A percentile compares a stretch with the other conserved stretches of the same genome.
Evolutionary conservation across 2,888 invertebrate genomes (phyloP).

Genomic region (Schizaphis graminum): DNA sequence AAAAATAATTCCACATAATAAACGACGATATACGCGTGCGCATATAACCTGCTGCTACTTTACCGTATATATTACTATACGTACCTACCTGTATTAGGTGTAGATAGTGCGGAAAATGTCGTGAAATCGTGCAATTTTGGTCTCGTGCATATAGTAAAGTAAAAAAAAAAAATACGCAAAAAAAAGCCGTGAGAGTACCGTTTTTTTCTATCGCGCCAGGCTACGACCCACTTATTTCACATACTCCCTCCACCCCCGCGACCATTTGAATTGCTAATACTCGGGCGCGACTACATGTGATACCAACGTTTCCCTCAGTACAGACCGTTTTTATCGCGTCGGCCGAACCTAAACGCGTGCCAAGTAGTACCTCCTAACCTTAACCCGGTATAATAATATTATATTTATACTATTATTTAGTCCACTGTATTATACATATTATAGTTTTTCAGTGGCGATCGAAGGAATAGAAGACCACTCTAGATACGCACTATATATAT

Average conservation of each 20-base stretch:
- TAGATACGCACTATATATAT: not conserved
- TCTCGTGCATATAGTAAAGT: not conserved
- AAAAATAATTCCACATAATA: not conserved
- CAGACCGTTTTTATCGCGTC: not conserved
- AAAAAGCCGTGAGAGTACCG: conserved; percentile 14
- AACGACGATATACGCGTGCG: not conserved
- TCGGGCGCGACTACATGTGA: not conserved
- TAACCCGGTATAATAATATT: not conserved
- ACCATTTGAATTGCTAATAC: conserved; percentile 24
- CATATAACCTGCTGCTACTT: not conserved
- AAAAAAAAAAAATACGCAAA: not conserved
- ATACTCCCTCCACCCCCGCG: not conserved
- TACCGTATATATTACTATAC: not conserved
- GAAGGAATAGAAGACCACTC: not conserved
- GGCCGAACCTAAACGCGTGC: not conserved
- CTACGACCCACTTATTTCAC: conserved; percentile 44
- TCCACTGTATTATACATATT: not conserved
- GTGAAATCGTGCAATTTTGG: conserved; percentile 53
- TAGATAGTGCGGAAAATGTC: conserved; percentile 34
- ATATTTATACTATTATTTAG: not conserved
- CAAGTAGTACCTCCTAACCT: not conserved
- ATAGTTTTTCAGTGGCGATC: conserved; percentile 9
- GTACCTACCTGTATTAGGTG: not conserved
- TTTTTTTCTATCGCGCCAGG: not conserved
- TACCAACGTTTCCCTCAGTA: not conserved